A percentile compares a stretch with the other conserved stretches of the same genome.
Evolutionary conservation across 2,888 invertebrate genomes (phyloP).

Genomic region (Cheilosia vulpina): DNA sequence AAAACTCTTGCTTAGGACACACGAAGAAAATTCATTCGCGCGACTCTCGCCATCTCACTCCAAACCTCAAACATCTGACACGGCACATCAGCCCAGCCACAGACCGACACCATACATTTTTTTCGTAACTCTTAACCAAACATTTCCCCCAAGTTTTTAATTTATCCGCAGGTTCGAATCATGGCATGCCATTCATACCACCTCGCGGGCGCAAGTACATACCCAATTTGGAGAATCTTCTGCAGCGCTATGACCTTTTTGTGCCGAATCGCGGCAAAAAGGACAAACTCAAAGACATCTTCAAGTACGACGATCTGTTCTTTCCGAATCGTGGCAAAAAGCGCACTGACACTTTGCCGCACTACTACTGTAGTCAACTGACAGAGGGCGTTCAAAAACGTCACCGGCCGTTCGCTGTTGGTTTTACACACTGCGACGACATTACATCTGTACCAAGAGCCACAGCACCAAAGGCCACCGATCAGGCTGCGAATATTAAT

Average conservation of each 20-base stretch:
- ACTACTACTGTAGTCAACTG: constrained; percentile 20
- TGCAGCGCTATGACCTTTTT: constrained; percentile 81
- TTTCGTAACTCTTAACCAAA: not conserved
- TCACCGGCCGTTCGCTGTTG: constrained; percentile 35
- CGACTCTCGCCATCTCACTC: too few species aligned
- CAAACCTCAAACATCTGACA: constrained; percentile 6
- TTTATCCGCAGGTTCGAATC: constrained; percentile 17
- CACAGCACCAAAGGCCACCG: constrained; percentile 21
- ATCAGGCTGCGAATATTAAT: constrained; percentile 60
- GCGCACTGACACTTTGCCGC: constrained; percentile 19
- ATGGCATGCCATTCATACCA: constrained; percentile 81
- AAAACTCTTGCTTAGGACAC: too few species aligned
- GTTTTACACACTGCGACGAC: constrained; percentile 49
- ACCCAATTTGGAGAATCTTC: constrained; percentile 79
- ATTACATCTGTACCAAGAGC: constrained; percentile 28
- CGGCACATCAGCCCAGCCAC: not conserved
- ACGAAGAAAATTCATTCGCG: too few species aligned
- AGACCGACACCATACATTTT: not conserved
- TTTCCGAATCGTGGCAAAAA: constrained; percentile 83
- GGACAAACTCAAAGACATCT: constrained; percentile 82
- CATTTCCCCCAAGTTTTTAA: constrained; percentile 15
- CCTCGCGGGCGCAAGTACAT: constrained; percentile 82
- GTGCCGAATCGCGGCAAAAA: constrained; percentile 83
- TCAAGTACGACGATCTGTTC: constrained; percentile 83
- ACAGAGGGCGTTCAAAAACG: constrained; percentile 12